Evolutionary conservation across 1,140 invertebrate species (phyloP), one percentile per base, ranked within the genome.

Genomic region (Magallana angulata): DNA sequence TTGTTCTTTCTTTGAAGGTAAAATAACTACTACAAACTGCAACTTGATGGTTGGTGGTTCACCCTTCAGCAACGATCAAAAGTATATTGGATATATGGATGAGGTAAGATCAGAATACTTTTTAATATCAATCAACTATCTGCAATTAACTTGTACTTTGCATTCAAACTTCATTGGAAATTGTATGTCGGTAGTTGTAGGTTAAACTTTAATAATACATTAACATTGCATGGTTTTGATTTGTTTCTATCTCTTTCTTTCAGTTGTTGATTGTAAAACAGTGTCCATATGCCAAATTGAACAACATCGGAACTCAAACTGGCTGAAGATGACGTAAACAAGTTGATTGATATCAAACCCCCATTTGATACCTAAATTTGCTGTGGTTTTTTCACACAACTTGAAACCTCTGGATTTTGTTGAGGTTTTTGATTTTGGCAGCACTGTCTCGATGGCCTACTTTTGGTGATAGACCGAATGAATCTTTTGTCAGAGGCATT

Each of bases 261-360:
- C 11, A 82, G 81, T 57, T 82, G 8, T 58, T 82, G 48, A 82
- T 82, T 30, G 81, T 82, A 6, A 82, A 82, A n/a, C 81, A 82
- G 16, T 82, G 81, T 57, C 48, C 48, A 14, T 82, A 82, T 57
- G 81, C 81, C 6, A 82, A 82, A 58, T 14, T 82, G 57, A 57
- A 82, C 48, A 82, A 82, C 14, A 36, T 57, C 1, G 57, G 81
- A 58, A 36, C 48, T 0, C 12, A 57, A 30, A 24, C 68, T 76
- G 68, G 68, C 68, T 76, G 68, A 76, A 11, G 68, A 11, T 12
- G 1, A 9, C 24, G 24, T 76, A 0, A 7, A 36, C 7, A 2
- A 8, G 4, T 24, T 9, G 68, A 76, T 30, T 30, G 68, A 76
- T 76, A 76, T 76, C 68, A 76, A 76, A 30, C 68, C 24, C 68